phyloP scores from a whole-genome alignment of 1,140 invertebrate genomes.

The Drosophila athabasca region DNA sequence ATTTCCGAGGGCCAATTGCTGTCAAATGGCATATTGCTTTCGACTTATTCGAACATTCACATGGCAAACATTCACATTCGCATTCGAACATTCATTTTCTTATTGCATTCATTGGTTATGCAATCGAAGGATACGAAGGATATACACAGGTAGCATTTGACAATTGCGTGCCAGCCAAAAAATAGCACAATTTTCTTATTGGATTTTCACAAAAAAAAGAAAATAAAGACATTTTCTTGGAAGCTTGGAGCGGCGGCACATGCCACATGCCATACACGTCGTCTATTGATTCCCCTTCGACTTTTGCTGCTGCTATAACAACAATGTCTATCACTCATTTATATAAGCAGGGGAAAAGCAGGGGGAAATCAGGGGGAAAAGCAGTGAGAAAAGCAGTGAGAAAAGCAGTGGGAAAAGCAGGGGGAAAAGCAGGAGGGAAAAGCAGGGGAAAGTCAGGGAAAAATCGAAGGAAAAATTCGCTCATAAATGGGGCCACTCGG shows the following conservation, averaged over 20 bases:
- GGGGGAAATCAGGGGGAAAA: conserved; percentile 2
- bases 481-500: conserved; percentile 48
- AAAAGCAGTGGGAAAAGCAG: conserved; percentile 13
- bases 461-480: conserved; percentile 21
- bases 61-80: neutral
- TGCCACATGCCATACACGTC: conserved; percentile 54
- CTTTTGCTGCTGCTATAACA: conserved; percentile 54
- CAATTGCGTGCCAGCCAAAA: conserved; percentile 59
- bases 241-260: too few species aligned
- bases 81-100: conserved; percentile 7
- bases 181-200: conserved; percentile 60
- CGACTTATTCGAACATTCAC: conserved; percentile 37
- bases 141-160: conserved; percentile 32
- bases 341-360: conserved; percentile 52
- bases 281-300: conserved; percentile 55
- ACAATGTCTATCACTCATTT: conserved; percentile 67
- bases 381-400: conserved; percentile 16
- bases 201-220: conserved; percentile 36
- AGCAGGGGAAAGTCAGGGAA: conserved; percentile 5
- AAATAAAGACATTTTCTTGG: conserved; percentile 58
- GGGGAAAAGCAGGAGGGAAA: conserved; percentile 28
- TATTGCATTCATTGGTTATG: conserved; percentile 65
- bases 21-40: conserved; percentile 69
- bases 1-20: conserved; percentile 52
- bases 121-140: conserved; percentile 38